Conservation (phyloP, 2,113 vertebrate species). For the Dicaeum eximium region DNA sequence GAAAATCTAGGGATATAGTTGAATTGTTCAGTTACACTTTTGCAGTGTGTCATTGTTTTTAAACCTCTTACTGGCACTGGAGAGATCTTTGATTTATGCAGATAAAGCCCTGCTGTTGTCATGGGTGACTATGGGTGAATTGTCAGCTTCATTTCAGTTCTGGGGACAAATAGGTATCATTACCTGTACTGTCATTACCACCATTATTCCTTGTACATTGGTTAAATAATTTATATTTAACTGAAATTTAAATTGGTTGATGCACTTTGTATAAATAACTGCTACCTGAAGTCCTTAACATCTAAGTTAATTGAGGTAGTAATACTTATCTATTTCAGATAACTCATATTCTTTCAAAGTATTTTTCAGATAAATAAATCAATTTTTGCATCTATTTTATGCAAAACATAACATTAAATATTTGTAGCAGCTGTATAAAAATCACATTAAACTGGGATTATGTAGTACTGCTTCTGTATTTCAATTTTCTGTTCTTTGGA, state of each 20-base stretch:
- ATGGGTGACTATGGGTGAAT: neutral
- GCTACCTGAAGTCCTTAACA: neutral
- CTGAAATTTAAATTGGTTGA: neutral
- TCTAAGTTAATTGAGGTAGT: neutral
- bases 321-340: neutral
- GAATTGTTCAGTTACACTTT: neutral
- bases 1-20: neutral
- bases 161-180: neutral
- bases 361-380: neutral
- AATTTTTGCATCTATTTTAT: neutral
- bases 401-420: neutral
- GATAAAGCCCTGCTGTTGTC: neutral
- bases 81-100: neutral
- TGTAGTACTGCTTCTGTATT: neutral
- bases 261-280: neutral
- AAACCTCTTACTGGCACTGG: neutral
- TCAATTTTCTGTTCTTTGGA: neutral
- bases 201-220: neutral
- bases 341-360: neutral
- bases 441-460: neutral
- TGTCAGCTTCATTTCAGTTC: neutral
- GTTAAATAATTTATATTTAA: neutral
- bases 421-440: neutral
- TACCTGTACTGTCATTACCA: neutral
- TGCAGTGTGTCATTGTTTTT: neutral